Base-by-base conservation (phyloP, 2,797 vertebrate species). In the Lithobates pipiens region DNA sequence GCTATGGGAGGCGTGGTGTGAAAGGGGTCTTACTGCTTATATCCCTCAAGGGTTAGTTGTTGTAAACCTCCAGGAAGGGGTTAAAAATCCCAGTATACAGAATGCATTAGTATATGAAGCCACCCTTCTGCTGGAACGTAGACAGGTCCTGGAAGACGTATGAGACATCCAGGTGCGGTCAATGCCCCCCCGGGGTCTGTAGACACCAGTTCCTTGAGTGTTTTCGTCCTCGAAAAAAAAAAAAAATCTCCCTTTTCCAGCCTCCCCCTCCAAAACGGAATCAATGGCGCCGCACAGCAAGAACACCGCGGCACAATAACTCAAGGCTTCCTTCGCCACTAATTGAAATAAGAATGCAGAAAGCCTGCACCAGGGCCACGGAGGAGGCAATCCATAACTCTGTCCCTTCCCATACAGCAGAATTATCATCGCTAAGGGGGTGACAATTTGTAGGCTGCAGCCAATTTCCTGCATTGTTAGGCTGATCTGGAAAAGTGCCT, bases 401-500 rank as follows among this genome's bases (percentile, higher is more conserved):
- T 77, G 79, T 77, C 74, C 85, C 85, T 77, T 86, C 75, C 76
- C 36, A 74, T 77, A 50, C 85, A 72, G 78, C 67, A 82, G 75
- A 86, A 86, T 86, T 86, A 86, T 82, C 73, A 82, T 73, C 79
- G 61, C 67, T 80, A 36, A 77, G 85, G 85, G 85, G 80, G 75
- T 73, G 80, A 86, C 80, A 86, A 86, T 54, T 86, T 79, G 72
- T 82, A 86, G 73, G 65, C 75, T 86, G 50, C 85, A 86, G 80
- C 74, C 85, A 86, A 86, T 86, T 82, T 82, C 85, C 85, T 77
- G 80, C 80, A 82, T 86, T 86, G 85, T 86, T 78, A 73, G 74
- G 39, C 80, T 67, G 54, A 65, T 86, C 80, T 86, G 85, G 85
- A 82, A 78, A 86, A 34, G 50, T 25, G 85, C 80, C 85, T 82